A percentile compares a stretch with the other conserved stretches of the same genome.
phyloP scores from a whole-genome alignment of 2,113 vertebrate genomes.

The Irena cyanogastra region DNA sequence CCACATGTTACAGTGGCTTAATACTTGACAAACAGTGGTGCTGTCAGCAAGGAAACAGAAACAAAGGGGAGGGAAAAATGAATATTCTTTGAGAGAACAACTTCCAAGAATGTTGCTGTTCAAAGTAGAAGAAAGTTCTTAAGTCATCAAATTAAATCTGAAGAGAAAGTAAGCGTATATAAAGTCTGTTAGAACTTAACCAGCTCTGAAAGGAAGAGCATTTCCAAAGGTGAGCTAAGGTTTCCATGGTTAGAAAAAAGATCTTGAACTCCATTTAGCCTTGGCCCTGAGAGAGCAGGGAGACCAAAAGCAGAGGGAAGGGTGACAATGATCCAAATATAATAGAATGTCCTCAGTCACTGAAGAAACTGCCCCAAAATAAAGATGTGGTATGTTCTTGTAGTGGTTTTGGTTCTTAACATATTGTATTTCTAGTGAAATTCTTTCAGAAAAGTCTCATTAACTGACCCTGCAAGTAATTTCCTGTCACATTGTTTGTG shows the following conservation, averaged over 20 bases:
- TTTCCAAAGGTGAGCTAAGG: neutral
- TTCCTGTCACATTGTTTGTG: neutral
- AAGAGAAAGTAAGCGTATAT: neutral
- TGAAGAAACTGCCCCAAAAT: neutral
- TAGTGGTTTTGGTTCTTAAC: no score
- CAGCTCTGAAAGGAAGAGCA: neutral
- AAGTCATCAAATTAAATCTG: neutral
- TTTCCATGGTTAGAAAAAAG: neutral
- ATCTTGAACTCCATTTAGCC: neutral
- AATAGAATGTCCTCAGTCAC: neutral
- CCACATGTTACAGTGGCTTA: neutral
- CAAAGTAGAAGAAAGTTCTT: neutral
- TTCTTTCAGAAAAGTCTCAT: neutral
- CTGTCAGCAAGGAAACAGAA: neutral
- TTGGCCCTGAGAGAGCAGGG: neutral
- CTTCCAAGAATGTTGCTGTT: neutral
- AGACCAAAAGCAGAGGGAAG: neutral
- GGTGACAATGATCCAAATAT: neutral
- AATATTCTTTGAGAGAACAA: neutral
- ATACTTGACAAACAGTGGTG: neutral
- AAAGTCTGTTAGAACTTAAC: neutral
- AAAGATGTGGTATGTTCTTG: neutral
- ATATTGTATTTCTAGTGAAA: neutral
- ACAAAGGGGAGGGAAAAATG: neutral
- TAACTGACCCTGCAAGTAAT: neutral